Conservation (phyloP, 2,113 vertebrate species). For the Trinectes maculatus region DNA sequence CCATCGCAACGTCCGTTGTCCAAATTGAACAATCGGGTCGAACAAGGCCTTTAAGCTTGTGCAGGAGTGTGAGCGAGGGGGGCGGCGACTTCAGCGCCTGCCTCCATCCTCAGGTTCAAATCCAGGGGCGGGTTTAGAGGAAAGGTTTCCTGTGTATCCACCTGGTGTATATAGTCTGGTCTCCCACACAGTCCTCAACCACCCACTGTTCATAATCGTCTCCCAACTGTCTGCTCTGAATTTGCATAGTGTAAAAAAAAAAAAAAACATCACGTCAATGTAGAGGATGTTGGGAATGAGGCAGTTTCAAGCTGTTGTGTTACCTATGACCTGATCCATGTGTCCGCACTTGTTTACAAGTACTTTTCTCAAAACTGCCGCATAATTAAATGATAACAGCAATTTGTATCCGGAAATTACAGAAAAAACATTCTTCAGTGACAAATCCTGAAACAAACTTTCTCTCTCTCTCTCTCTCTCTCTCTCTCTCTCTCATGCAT, state of each 20-base stretch:
- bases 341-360: conserved; percentile 14
- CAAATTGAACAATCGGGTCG: background rate
- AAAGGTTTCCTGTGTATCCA: background rate
- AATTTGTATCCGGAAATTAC: conserved; percentile 37
- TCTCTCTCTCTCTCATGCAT: conserved; percentile 24
- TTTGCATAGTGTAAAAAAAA: conserved; percentile 12
- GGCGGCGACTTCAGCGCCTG: background rate
- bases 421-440: conserved; percentile 47
- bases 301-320: conserved; percentile 4
- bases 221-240: background rate
- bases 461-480: conserved; percentile 12
- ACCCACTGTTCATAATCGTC: conserved; percentile 6
- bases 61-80: background rate
- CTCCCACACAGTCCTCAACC: background rate
- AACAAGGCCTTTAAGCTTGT: background rate
- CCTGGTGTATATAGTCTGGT: background rate
- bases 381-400: conserved; percentile 29
- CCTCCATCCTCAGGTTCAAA: background rate
- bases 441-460: conserved; percentile 28
- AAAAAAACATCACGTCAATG: background rate
- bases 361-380: conserved; percentile 18
- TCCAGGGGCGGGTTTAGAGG: background rate
- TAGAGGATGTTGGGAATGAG: background rate
- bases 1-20: conserved; percentile 2
- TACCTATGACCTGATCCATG: background rate